Evolutionary conservation across 2,113 vertebrate genomes (phyloP).

Genomic region (Carollia perspicillata): DNA sequence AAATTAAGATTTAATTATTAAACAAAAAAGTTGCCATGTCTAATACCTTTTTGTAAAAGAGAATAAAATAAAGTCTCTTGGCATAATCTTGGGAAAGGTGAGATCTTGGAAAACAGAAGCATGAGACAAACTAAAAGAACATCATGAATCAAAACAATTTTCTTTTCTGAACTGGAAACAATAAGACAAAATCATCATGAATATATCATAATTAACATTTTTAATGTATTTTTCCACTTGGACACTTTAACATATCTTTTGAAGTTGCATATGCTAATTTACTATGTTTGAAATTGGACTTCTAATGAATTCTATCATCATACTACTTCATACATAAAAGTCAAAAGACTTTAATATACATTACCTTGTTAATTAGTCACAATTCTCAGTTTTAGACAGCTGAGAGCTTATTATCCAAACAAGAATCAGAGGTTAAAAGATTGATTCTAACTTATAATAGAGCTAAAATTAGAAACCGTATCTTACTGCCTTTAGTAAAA

Average conservation of each 20-base stretch:
- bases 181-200: constrained; percentile 6
- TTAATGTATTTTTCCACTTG: constrained; percentile 32
- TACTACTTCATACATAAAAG: constrained; percentile 39
- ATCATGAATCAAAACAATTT: not conserved
- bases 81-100: not conserved
- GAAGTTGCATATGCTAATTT: constrained; percentile 54
- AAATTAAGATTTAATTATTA: not conserved
- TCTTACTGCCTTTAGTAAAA: not conserved
- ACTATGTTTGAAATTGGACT: constrained; percentile 47
- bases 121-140: not conserved
- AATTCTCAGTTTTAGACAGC: constrained; percentile 18
- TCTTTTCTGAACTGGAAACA: not conserved
- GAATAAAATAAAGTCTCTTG: not conserved
- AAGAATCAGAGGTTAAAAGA: constrained; percentile 43
- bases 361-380: constrained; percentile 43
- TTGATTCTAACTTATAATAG: constrained; percentile 11
- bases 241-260: constrained; percentile 45
- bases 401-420: constrained; percentile 45
- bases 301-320: constrained; percentile 42
- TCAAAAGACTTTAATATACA: constrained; percentile 40
- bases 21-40: not conserved
- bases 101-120: not conserved
- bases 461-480: constrained; percentile 36
- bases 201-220: not conserved
- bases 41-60: not conserved